These are phyloP conservation scores for Trichopoda pennipes DNA, from an alignment of 2,888 invertebrate genomes.

Conservation along the genomic window DNA sequence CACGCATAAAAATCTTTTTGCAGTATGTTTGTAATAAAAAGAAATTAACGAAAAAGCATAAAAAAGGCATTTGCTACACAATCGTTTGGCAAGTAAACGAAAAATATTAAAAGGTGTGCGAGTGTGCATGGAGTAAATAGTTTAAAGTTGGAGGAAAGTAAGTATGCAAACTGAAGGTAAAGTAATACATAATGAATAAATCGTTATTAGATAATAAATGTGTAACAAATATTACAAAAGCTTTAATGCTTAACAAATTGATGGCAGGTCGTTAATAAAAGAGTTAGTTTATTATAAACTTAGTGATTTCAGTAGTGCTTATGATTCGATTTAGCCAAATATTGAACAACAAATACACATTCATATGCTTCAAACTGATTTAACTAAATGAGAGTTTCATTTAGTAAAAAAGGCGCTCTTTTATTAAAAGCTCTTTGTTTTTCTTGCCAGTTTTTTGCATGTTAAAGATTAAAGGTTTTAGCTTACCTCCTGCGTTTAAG, in stretches of 20 bases:
- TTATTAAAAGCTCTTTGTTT: constrained; percentile 38
- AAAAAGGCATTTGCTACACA: constrained; percentile 4
- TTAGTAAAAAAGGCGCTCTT: background rate
- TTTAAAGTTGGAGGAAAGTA: background rate
- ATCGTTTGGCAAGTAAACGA: constrained; percentile 7
- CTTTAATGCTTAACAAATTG: background rate
- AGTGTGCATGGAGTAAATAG: background rate
- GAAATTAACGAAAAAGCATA: constrained; percentile 29
- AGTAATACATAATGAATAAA: constrained; percentile 12
- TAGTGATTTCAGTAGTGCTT: no score
- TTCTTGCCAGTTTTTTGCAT: constrained; percentile 16
- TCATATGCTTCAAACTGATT: no score
- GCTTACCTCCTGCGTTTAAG: constrained; percentile 79
- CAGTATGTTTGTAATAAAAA: constrained; percentile 32
- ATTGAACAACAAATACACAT: no score
- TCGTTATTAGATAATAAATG: constrained; percentile 30
- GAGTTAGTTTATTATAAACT: constrained; percentile 1
- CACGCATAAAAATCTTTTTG: constrained; percentile 62
- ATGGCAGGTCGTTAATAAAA: background rate
- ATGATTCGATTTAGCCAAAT: no score
- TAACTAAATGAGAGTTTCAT: no score
- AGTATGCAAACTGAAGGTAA: background rate
- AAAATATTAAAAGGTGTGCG: constrained; percentile 6
- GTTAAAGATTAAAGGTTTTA: background rate
- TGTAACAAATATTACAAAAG: background rate